Evolutionary conservation across 1,140 invertebrate genomes (phyloP), one percentile per base, ranked within the genome.

Genomic region (Calosoma granatense): DNA sequence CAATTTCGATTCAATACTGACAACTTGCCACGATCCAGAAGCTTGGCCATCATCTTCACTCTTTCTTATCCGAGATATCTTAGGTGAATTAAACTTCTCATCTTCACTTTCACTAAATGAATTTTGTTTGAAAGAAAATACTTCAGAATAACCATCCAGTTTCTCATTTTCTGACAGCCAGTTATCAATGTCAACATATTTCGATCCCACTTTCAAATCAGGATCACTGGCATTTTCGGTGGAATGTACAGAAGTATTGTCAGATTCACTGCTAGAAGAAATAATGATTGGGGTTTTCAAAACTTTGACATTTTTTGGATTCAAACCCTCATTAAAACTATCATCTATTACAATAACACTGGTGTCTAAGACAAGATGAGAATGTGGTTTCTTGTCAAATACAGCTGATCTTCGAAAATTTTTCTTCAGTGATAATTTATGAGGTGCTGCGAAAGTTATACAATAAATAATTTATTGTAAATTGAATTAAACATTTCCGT

Each of bases 381-480:
- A 56, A 19, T 12, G 55, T 53, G 19, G 12, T 26, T 54, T 15
- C 58, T 63, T 64, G n/a, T 65, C 59, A 59, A 61, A 61, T 39
- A 63, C 56, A 21, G 56, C 59, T 22, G 64, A 68, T 54, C 61
- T 58, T 55, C 66, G 55, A 26, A 69, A 54, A 39, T 62, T 56
- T 58, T 61, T 65, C 30, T 63, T 68, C 22, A 67, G 56, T 26
- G 67, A 64, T 56, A 69, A 61, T 56, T 59, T 60, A 20, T 62
- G 56, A 20, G 61, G 51, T 22, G 55, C 66, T 62, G 20, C 39
- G 66, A 67, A n/a, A n/a, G n/a, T n/a, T 53, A 22, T 1, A 58
- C 51, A 55, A 20, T 9, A 20, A 36, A 56, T 51, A 15, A 4
- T 56, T n/a, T 20, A 51, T 43, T 19, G 41, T n/a, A n/a, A n/a